Evolutionary conservation across 2,797 vertebrate species (phyloP), one percentile per base, ranked within the genome.

Genomic region (Hozukius guyotensis): DNA sequence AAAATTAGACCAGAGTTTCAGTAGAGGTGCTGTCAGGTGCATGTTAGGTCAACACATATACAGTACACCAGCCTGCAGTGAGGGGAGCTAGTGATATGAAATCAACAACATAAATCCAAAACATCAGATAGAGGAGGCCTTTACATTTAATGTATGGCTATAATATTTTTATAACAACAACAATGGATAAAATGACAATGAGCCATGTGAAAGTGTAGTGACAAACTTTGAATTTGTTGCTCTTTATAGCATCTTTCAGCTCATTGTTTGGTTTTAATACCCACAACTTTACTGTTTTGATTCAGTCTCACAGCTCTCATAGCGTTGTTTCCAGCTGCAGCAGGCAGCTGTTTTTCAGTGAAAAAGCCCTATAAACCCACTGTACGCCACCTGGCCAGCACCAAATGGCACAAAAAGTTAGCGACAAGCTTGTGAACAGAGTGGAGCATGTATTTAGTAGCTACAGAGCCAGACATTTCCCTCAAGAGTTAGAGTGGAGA

Each of bases 1-100:
- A 80, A 75, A 90, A 88, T 80, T 61, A 79, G 38, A 56, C n/a
- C 34, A 4, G 31, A 32, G 31, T 59, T 65, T 79, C 25, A 76
- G 24, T 32, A 13, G 16, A 60, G 52, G 52, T 12, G 49, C 31
- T 75, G 7, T 74, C 62, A 60, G 65, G 80, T 61, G 34, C 29
- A 73, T 55, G 71, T 16, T 32, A 85, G 31, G n/a, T 77, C 46
- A 69, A 22, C 55, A 55, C 2, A 18, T 25, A 11, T 8, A 60
- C 13, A 24, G 65, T 52, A 7, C 3, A 49, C n/a, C 24, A 53
- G 31, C 2, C 46, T 67, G 38, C 18, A 22, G 49, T 14, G 14
- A 18, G 14, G 16, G 38, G 16, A 78, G 60, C 22, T 13, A 16
- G 55, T 0, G 11, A 14, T 14, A 4, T 46, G 4, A 14, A 34